Conservation (phyloP, 2,888 invertebrate genomes). For the Polydrusus cervinus region DNA sequence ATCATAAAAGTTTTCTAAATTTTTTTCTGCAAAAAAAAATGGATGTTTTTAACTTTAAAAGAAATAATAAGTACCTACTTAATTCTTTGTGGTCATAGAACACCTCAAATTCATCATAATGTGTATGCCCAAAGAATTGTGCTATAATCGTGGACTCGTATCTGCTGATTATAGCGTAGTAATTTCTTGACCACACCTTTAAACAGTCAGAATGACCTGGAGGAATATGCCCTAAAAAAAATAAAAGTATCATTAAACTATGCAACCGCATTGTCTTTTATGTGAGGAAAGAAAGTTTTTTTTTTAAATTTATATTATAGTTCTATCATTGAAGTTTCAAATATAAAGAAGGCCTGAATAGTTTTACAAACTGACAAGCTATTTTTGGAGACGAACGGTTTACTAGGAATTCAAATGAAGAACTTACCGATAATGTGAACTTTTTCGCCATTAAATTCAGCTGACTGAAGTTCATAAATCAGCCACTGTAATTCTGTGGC, state of each 20-base stretch:
- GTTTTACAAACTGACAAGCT: too few relatives aligned
- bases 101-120: slow-evolving; percentile 94
- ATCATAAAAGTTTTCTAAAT: too few relatives aligned
- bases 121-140: slow-evolving; percentile 96
- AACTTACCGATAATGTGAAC: slow-evolving; percentile 93
- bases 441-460: slow-evolving; percentile 94
- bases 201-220: slow-evolving; percentile 95
- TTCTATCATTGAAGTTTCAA: too few relatives aligned
- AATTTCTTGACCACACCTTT: slow-evolving; percentile 96
- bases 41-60: background rate
- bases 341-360: too few relatives aligned
- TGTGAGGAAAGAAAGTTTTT: too few relatives aligned
- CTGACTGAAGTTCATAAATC: slow-evolving; percentile 93
- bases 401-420: too few relatives aligned
- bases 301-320: too few relatives aligned
- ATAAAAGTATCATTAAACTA: too few relatives aligned
- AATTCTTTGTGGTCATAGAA: slow-evolving; percentile 91
- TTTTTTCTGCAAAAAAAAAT: too few relatives aligned
- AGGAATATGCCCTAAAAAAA: slow-evolving; percentile 86
- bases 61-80: slow-evolving; percentile 71
- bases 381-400: too few relatives aligned
- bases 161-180: slow-evolving; percentile 89
- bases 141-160: slow-evolving; percentile 92
- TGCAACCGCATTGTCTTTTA: too few relatives aligned
- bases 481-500: slow-evolving; percentile 97